Evolutionary conservation across 2,888 invertebrate species (phyloP).

Genomic region (Anodontia alba): DNA sequence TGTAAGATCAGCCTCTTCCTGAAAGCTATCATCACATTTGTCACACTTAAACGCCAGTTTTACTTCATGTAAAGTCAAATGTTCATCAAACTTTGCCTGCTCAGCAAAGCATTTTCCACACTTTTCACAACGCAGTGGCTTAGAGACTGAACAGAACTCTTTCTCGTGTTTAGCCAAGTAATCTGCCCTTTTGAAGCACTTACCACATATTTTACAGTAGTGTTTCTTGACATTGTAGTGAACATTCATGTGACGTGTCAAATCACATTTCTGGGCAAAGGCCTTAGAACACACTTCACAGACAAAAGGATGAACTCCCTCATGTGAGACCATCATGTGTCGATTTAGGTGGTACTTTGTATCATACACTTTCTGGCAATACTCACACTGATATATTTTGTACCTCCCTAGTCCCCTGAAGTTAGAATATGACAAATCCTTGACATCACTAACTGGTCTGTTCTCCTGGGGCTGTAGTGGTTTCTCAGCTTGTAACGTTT

Average conservation of each 20-base stretch:
- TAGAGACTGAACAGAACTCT: slow-evolving; percentile 55
- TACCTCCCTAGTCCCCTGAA: not conserved
- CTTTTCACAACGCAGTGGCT: slow-evolving; percentile 52
- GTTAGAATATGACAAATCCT: slow-evolving; percentile 6
- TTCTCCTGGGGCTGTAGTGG: slow-evolving; percentile 18
- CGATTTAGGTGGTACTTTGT: slow-evolving; percentile 59
- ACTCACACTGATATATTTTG: slow-evolving; percentile 45
- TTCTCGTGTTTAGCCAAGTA: slow-evolving; percentile 59
- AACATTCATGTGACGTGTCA: slow-evolving; percentile 56
- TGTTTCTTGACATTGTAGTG: slow-evolving; percentile 50
- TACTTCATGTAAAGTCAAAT: slow-evolving; percentile 22
- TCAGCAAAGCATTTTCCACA: slow-evolving; percentile 54
- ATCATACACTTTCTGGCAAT: slow-evolving; percentile 51
- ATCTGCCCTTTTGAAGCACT: slow-evolving; percentile 58
- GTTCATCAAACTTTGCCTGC: slow-evolving; percentile 38
- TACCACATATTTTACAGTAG: slow-evolving; percentile 55
- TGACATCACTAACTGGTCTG: slow-evolving; percentile 35
- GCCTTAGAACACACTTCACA: slow-evolving; percentile 52
- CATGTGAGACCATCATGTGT: slow-evolving; percentile 49
- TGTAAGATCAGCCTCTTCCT: slow-evolving; percentile 38
- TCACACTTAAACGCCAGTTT: slow-evolving; percentile 42
- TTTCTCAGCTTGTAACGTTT: not conserved
- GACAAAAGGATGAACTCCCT: slow-evolving; percentile 46
- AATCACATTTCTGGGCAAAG: slow-evolving; percentile 59
- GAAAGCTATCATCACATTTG: slow-evolving; percentile 45